Evolutionary conservation across 2,888 invertebrate genomes (phyloP), one percentile per base, ranked within the genome.

Genomic region (Drosophila percnosoma): DNA sequence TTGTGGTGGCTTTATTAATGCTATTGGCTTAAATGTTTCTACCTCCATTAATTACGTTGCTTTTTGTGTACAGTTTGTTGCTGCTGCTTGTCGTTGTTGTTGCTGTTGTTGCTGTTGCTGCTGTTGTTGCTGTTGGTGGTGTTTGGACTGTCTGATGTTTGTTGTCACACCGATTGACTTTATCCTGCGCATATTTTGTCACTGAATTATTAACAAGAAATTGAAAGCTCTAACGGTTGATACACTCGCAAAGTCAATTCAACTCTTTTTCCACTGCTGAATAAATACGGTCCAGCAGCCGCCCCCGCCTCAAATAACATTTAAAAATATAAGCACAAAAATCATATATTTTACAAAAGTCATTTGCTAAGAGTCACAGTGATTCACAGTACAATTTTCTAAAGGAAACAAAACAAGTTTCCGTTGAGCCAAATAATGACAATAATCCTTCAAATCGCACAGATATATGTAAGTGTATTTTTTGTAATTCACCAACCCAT

Each of bases 1-100:
- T 93, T 93, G 93, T 89, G 93, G 93, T 91, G 90, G 91, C 91
- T 92, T 93, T 92, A 92, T 92, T 92, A 92, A 92, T 92, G 92
- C 92, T 89, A 92, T 92, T 92, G 92, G 92, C 92, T 92, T 92
- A 91, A 92, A 91, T 91, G 83, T 91, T 91, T 89, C 90, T 88
- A 90, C 89, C 91, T 90, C 85, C 91, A 91, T 91, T 91, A 92
- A 92, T 92, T 91, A 92, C 89, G 91, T 89, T 91, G 89, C 91
- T 91, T 91, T 84, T 89, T 86, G 83, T 87, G 74, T 77, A 78
- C 86, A 79, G 57, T 80, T 87, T 75, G 73, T 70, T 68, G 77
- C 38, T 68, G 54, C 24, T 61, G 52, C 34, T 54, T 54, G 54
- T 18, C 42, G 53, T 21, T 54, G 34, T 29, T 74, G 36, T 57